These are phyloP conservation scores for Zeuzera pyrina DNA, from an alignment of 2,888 invertebrate genomes.

Conservation along the genomic window DNA sequence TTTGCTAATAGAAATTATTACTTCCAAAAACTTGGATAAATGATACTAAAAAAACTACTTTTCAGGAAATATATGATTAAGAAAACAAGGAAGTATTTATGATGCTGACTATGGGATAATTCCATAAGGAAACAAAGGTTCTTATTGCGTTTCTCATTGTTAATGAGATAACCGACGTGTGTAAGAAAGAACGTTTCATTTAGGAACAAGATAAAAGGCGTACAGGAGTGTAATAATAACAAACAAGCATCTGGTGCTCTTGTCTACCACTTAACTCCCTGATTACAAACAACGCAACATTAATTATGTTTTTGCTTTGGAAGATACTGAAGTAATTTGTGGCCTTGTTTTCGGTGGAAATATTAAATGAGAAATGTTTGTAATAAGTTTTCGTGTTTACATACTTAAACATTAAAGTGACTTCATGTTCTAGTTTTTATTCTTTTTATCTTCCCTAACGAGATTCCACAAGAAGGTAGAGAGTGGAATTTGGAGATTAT, in stretches of 20 bases:
- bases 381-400: slow-evolving; percentile 46
- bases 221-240: slow-evolving; percentile 25
- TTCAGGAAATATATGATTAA: too few species aligned
- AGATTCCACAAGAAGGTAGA: too few species aligned
- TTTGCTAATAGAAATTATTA: too few species aligned
- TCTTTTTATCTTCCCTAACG: too few species aligned
- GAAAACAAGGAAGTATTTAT: too few species aligned
- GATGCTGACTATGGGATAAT: too few species aligned
- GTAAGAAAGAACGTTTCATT: slow-evolving; percentile 27
- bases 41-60: too few species aligned
- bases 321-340: slow-evolving; percentile 55
- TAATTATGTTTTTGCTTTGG: slow-evolving; percentile 62
- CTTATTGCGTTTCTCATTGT: slow-evolving; percentile 1
- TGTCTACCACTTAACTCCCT: slow-evolving; percentile 29
- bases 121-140: too few species aligned
- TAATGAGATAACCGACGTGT: slow-evolving; percentile 13
- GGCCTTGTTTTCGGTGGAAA: slow-evolving; percentile 40
- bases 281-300: slow-evolving; percentile 61
- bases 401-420: too few species aligned
- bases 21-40: too few species aligned
- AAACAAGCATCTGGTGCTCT: slow-evolving; percentile 33
- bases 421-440: too few species aligned
- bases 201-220: slow-evolving; percentile 25
- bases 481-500: too few species aligned
- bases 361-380: slow-evolving; percentile 34